Base-by-base conservation (phyloP, 2,797 vertebrate genomes). In the Pithecia hirsuta region DNA sequence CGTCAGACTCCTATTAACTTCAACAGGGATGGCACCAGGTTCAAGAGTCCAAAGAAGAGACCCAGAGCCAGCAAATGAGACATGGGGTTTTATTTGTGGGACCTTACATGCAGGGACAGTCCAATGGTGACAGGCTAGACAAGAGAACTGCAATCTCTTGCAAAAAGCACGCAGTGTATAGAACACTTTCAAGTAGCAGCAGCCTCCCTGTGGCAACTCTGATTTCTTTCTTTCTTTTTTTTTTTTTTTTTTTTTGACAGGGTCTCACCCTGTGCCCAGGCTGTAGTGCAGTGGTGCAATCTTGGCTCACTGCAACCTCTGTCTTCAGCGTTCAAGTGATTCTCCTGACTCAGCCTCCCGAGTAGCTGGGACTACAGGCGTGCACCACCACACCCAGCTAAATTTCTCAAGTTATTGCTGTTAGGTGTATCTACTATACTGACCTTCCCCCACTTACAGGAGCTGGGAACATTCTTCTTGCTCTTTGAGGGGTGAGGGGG, bases 251-350 rank as follows among this genome's bases (percentile, higher is more conserved):
- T 4, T 19, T 36, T 36, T 52, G 50, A 52, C 19, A 52, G 52
- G 20, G 19, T 55, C 20, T 19, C 52, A 22, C 20, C 52, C 20
- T 55, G 17, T 55, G 52, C 52, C 52, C 52, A 55, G 52, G 52
- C 52, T 22, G 7, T 22, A 55, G 52, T 55, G 52, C 52, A 55
- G 7, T 55, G 52, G 52, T 2, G 0, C 8, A 22, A 22, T 55
- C 52, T 55, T 8, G 20, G 52, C 52, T 55, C 52, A 55, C 52
- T 24, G 52, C 52, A 55, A 22, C 52, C 52, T 55, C 52, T 0
- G 2, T 6, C 61, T 64, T 15, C 30, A 0, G 6, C 30, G 14
- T 33, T 64, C 30, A 64, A 1, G 30, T 0, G 13, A 64, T 33
- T 64, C 61, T 64, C 2, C 28, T 30, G 28, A 5, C 61, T 64